Evolutionary conservation across 1,140 invertebrate genomes (phyloP).

Genomic region (Epicauta chinensis): DNA sequence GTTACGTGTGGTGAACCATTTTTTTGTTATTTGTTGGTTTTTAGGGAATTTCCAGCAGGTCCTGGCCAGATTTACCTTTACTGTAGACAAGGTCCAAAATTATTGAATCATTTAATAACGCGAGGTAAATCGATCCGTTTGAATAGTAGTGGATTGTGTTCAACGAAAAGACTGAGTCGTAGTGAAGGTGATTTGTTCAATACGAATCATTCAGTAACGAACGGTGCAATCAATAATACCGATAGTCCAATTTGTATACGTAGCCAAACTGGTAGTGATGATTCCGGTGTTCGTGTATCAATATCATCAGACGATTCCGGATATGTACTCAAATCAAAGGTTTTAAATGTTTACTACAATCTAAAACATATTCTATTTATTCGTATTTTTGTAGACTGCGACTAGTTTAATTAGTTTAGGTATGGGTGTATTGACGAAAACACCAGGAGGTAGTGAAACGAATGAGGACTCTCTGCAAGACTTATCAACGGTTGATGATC

Average conservation of each 20-base stretch:
- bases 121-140: conserved; percentile 42
- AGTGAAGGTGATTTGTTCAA: conserved; percentile 47
- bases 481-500: conserved; percentile 14
- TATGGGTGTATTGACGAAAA: conserved; percentile 40
- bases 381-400: conserved; percentile 14
- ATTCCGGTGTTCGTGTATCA: conserved; percentile 36
- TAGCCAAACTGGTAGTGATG: conserved; percentile 35
- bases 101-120: conserved; percentile 44
- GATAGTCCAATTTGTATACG: conserved; percentile 30
- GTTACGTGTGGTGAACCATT: neutral
- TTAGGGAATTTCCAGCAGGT: conserved; percentile 46
- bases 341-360: no score
- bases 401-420: conserved; percentile 38
- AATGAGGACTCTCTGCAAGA: conserved; percentile 33
- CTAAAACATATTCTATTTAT: no score
- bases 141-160: conserved; percentile 18
- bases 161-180: conserved; percentile 43
- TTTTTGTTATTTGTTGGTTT: conserved; percentile 3
- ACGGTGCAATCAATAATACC: conserved; percentile 15
- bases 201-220: conserved; percentile 1
- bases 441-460: conserved; percentile 41
- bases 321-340: conserved; percentile 33
- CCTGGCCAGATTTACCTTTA: conserved; percentile 48
- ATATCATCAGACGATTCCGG: conserved; percentile 34
- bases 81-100: conserved; percentile 42